Base-by-base conservation (phyloP, 2,797 vertebrate species). In the Nothura maculosa region DNA sequence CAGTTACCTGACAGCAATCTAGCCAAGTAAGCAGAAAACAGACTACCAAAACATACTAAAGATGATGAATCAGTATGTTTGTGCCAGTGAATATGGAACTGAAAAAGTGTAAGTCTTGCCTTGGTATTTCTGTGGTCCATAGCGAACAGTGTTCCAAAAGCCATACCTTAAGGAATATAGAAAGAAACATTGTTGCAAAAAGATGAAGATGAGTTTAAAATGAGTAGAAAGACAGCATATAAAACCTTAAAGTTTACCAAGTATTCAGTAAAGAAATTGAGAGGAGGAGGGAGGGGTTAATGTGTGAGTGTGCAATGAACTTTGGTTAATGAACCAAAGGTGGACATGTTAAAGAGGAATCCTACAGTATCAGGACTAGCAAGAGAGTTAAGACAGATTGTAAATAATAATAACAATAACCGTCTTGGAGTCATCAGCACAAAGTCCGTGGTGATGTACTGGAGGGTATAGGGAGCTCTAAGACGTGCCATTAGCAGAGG, bases 251-350 rank as follows among this genome's bases (percentile, higher is more conserved):
- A 32, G 11, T 17, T 27, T 50, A 52, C 25, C 25, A 1, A 2
- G 43, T 89, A 86, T 90, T 92, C 77, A 81, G 11, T 30, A 40
- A 61, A 87, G 9, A 93, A 89, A 36, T 43, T 63, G 14, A 5
- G 80, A 73, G 18, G 6, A 72, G 22, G 47, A 48, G 22, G 22
- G 47, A 24, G 43, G 3, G 7, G 5, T 92, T 91, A 80, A 63
- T 9, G 6, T 54, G 27, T 25, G 69, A 43, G 79, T 55, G 30
- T 91, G 18, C 80, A 87, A 79, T 50, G 74, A 34, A 34, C n/a
- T 69, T n/a, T 57, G 28, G 11, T 45, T 54, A 85, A 84, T 66
- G 20, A 94, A 30, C 8, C 36, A 83, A 89, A 93, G 87, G 62
- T 17, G 72, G 10, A 66, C 9, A 30, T 34, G 55, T 58, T 85